Base-by-base conservation (phyloP, 2,797 vertebrate genomes). In the Galago senegalensis region DNA sequence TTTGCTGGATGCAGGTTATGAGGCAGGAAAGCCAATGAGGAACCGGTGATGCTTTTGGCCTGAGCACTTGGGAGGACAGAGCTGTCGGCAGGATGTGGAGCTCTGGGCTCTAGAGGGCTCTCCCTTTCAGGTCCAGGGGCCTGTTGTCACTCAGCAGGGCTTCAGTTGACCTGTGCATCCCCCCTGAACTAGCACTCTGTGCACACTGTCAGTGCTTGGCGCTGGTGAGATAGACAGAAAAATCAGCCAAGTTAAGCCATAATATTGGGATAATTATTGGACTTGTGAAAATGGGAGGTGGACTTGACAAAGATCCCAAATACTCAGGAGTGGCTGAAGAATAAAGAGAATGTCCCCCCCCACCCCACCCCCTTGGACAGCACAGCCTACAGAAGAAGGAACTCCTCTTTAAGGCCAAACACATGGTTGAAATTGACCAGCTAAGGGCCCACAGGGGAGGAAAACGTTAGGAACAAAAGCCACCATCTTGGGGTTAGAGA, bases 401-500 rank as follows among this genome's bases (percentile, higher is more conserved):
- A 6, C 7, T 85, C n/a, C 31, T 67, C 43, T 72, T n/a, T 29
- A 27, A 73, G 65, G 65, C 29, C 40, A 79, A 31, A 61, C 25
- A 70, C 29, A 60, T 56, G 46, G 77, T 73, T 73, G 43, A 25
- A 63, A 56, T 34, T 25, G 43, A 27, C 18, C 82, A 76, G 37
- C 37, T 70, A 31, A 37, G 17, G 79, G 75, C 29, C 25, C 8
- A 58, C 2, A 2, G 0, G 4, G 1, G 23, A 67, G 29, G 7
- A 69, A 37, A 23, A 56, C 23, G 56, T 21, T 23, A 29, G 37
- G 40, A 17, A 37, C 17, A 9, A 37, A 31, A 75, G 70, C 70
- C 31, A 13, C 16, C 6, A 0, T 31, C 1, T 5, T 13, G 60
- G 34, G 17, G 3, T 29, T 14, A 53, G 73, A 53, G 12, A 3